Percentiles rank a stretch among this genome's conserved stretches.
Conservation (phyloP, 2,888 invertebrate genomes). For the Diarsia mendica region DNA sequence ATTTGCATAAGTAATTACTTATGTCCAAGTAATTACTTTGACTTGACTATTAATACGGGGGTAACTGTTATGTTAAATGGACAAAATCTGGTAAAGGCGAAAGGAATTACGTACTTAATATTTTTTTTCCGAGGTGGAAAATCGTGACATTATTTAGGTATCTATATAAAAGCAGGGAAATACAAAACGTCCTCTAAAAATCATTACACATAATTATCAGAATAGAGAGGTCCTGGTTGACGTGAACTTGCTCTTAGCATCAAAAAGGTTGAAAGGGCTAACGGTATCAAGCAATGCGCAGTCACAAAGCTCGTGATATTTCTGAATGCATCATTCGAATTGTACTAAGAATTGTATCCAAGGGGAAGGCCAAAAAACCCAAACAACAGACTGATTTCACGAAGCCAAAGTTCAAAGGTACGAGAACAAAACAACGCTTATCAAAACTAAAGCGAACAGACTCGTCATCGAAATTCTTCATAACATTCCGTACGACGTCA, state of each 20-base stretch:
- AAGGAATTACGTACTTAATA: too few species aligned
- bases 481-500: conserved; percentile 64
- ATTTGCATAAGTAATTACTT: too few species aligned
- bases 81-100: too few species aligned
- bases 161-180: too few species aligned
- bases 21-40: too few species aligned
- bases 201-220: too few species aligned
- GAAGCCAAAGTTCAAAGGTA: conserved; percentile 46
- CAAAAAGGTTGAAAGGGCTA: conserved; percentile 7
- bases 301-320: not conserved
- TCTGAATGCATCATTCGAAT: not conserved
- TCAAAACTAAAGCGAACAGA: conserved; percentile 30
- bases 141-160: too few species aligned
- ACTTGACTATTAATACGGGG: too few species aligned
- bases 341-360: conserved; percentile 30
- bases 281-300: conserved; percentile 9
- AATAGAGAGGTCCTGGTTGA: conserved; percentile 1
- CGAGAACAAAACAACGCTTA: not conserved
- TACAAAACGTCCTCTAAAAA: not conserved
- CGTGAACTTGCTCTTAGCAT: not conserved
- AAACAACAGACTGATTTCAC: conserved; percentile 32
- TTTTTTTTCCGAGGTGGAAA: too few species aligned
- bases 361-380: conserved; percentile 18
- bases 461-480: conserved; percentile 63
- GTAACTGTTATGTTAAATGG: too few species aligned